A percentile compares a stretch with the other conserved stretches of the same genome.
These are phyloP conservation scores for Sphecodes monilicornis DNA, from an alignment of 2,888 invertebrate species.

Conservation along the genomic window DNA sequence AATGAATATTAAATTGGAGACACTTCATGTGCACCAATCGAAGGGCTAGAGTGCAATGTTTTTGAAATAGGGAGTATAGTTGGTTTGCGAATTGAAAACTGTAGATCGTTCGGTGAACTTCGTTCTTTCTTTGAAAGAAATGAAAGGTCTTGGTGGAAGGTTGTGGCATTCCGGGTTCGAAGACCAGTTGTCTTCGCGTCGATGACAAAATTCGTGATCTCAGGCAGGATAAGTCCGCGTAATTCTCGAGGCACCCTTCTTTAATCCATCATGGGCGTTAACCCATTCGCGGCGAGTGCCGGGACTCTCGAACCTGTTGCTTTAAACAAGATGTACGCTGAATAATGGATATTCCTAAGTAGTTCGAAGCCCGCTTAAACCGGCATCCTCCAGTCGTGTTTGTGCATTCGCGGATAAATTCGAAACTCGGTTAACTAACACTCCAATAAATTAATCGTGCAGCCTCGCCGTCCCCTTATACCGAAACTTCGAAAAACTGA, in stretches of 20 bases:
- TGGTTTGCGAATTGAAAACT: too few species aligned
- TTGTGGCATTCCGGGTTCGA: background rate
- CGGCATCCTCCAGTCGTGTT: conserved; percentile 44
- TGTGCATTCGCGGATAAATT: conserved; percentile 67
- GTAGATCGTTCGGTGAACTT: too few species aligned
- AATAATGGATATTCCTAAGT: conserved; percentile 80
- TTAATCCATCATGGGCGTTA: conserved; percentile 81
- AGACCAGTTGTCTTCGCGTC: background rate
- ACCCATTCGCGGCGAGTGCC: conserved; percentile 72
- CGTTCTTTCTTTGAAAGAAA: background rate
- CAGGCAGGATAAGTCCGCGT: conserved; percentile 69
- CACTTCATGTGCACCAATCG: too few species aligned
- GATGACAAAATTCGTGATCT: conserved; percentile 63
- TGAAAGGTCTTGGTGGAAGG: background rate
- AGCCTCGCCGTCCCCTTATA: background rate
- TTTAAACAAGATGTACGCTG: conserved; percentile 79
- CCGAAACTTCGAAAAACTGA: background rate
- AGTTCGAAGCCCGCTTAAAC: conserved; percentile 74
- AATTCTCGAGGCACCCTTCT: conserved; percentile 74
- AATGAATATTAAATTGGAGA: too few species aligned
- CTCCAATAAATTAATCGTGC: conserved; percentile 61
- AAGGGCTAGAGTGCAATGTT: too few species aligned
- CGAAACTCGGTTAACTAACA: conserved; percentile 65
- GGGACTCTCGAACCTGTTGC: conserved; percentile 79
- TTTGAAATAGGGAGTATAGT: too few species aligned